phyloP scores from a whole-genome alignment of 2,113 vertebrate genomes.

The Corythornis cristatus region DNA sequence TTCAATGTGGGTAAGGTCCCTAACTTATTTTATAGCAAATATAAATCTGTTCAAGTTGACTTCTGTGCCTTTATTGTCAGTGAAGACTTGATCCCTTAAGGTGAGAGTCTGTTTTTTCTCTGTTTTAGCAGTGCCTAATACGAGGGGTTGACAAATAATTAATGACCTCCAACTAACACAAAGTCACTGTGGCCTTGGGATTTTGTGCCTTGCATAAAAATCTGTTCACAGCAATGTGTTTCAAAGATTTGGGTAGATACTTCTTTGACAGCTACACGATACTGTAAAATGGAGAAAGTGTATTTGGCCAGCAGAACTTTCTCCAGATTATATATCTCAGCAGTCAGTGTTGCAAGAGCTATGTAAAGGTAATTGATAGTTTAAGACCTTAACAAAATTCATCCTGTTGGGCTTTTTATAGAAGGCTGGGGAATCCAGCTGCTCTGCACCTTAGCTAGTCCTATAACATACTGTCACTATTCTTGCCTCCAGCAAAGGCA shows the following conservation, averaged over 20 bases:
- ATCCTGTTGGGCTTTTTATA: conserved; percentile 53
- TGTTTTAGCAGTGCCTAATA: background rate
- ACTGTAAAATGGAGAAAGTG: conserved; percentile 11
- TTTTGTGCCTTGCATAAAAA: conserved; percentile 44
- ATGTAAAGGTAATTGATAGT: conserved; percentile 61
- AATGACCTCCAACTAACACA: background rate
- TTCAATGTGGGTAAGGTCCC: background rate
- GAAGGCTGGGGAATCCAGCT: conserved; percentile 48
- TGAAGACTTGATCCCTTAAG: background rate
- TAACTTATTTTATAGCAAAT: background rate
- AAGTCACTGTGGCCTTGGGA: conserved; percentile 38
- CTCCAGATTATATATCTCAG: conserved; percentile 32
- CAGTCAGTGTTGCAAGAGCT: conserved; percentile 14
- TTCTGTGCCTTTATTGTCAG: background rate
- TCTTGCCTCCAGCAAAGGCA: conserved; percentile 62
- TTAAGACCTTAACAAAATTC: conserved; percentile 54
- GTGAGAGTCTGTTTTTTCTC: background rate
- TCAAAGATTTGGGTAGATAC: conserved; percentile 27
- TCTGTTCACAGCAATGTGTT: background rate
- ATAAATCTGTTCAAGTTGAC: background rate
- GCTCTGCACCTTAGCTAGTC: conserved; percentile 30
- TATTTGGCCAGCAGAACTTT: conserved; percentile 43
- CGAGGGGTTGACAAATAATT: background rate
- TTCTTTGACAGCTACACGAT: background rate
- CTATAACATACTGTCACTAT: conserved; percentile 36